Base-by-base conservation (phyloP, 2,113 vertebrate species). In the Oceanodroma tethys region DNA sequence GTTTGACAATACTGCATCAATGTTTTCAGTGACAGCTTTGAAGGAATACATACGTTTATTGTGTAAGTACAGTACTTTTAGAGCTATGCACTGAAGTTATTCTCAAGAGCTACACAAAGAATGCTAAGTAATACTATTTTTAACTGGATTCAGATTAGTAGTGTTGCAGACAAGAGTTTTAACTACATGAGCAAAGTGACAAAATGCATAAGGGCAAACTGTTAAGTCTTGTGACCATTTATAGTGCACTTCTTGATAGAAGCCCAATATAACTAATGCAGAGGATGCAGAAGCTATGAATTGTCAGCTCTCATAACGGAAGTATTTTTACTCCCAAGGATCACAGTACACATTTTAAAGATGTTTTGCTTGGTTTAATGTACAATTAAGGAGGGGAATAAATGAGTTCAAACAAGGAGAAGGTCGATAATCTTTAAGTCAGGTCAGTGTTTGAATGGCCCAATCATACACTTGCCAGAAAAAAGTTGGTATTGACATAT, bases 211-310 rank as follows among this genome's bases (percentile, higher is more conserved):
- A 88, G 58, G 70, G 68, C 56, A 78, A 97, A 88, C 94, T 96
- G 62, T 89, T 94, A 79, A 95, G 58, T 88, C 90, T 47, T 93
- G 62, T 95, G 84, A 95, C 90, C 95, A 92, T 95, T 88, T 95
- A 95, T 81, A 97, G 97, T 71, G 85, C 94, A 43, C 81, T 94
- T 81, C 94, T 94, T 94, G 68, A 97, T 52, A 96, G 84, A 97
- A 95, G 81, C 58, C 72, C 95, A 91, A 94, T 80, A 88, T 66
- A 95, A 81, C 96, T 93, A 92, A 94, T 43, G 53, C 75, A 96
- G 94, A 90, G 81, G 92, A 96, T 91, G 90, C 48, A 93, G 66
- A 94, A 92, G 89, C 94, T 60, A 65, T 47, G 75, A 97, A 95
- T 76, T 63, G 91, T 86, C 93, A 93, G 59, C 88, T 92, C 89